phyloP scores from a whole-genome alignment of 2,888 invertebrate genomes.

The Trissonchulus latispiculum region DNA sequence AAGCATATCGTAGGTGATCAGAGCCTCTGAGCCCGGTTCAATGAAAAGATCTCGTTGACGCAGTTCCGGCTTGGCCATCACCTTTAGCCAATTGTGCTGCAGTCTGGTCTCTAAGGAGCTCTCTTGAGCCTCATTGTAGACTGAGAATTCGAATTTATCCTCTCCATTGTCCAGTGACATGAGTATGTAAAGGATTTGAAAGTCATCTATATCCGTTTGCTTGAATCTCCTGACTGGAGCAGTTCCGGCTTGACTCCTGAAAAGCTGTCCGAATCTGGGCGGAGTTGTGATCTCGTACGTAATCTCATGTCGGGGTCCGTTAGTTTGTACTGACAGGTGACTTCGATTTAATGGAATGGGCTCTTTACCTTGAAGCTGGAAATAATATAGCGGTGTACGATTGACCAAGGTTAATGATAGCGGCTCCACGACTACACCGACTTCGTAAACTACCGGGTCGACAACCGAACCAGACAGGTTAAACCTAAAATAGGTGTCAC shows the following conservation, averaged over 20 bases:
- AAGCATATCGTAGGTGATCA: neutral
- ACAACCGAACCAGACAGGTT: neutral
- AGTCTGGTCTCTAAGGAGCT: neutral
- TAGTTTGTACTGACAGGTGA: conserved; percentile 66
- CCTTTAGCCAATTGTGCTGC: conserved; percentile 4
- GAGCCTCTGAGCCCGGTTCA: neutral
- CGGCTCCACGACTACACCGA: conserved; percentile 69
- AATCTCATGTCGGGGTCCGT: conserved; percentile 59
- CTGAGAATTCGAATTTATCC: conserved; percentile 15
- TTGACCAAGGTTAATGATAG: conserved; percentile 54
- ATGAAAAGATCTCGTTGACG: conserved; percentile 12
- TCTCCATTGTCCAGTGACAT: conserved; percentile 9
- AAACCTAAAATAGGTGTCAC: neutral
- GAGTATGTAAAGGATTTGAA: conserved; percentile 9
- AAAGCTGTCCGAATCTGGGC: conserved; percentile 69
- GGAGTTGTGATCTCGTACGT: conserved; percentile 64
- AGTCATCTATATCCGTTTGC: conserved; percentile 48
- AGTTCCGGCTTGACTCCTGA: conserved; percentile 56
- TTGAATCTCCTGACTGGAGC: conserved; percentile 62
- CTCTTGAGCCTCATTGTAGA: neutral
- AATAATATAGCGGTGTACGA: conserved; percentile 38
- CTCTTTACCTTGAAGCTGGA: neutral
- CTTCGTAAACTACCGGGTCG: conserved; percentile 6
- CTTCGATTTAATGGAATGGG: neutral
- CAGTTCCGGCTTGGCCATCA: neutral